Percentiles rank a stretch among this genome's conserved stretches.
These are phyloP conservation scores for Gerris buenoi DNA, from an alignment of 1,140 invertebrate species.

Conservation along the genomic window DNA sequence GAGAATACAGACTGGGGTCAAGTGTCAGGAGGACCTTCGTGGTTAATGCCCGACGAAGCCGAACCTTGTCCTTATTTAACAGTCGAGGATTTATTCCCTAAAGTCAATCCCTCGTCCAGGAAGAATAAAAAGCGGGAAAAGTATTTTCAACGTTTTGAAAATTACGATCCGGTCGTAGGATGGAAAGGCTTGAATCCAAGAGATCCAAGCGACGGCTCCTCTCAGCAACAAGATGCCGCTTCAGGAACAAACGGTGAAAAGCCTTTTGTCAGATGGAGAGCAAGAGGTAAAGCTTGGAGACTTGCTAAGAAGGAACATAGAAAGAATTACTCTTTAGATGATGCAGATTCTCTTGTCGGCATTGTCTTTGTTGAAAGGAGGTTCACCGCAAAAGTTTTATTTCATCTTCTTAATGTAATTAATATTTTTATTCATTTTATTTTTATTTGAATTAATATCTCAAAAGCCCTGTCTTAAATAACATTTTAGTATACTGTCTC, in stretches of 20 bases:
- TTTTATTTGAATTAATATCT: no score
- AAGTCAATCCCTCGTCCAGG: neutral
- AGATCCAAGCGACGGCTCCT: neutral
- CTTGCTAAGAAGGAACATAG: slow-evolving; percentile 26
- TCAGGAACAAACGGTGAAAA: neutral
- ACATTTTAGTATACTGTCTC: no score
- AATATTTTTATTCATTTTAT: no score
- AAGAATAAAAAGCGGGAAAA: slow-evolving; percentile 5
- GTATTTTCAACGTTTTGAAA: neutral
- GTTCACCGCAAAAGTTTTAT: slow-evolving; percentile 71
- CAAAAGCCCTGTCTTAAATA: no score
- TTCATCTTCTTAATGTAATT: slow-evolving; percentile 51
- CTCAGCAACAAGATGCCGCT: neutral
- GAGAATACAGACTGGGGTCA: neutral
- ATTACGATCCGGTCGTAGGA: neutral
- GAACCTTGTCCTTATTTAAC: neutral
- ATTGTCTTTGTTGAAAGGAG: slow-evolving; percentile 73
- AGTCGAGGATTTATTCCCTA: neutral
- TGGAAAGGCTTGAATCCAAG: neutral
- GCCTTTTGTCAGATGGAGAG: slow-evolving; percentile 28
- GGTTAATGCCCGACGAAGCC: neutral
- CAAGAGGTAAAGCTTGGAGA: slow-evolving; percentile 30
- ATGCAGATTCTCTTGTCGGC: slow-evolving; percentile 67
- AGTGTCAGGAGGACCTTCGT: neutral
- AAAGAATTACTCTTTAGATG: slow-evolving; percentile 30